Percentiles rank a stretch among this genome's conserved stretches.
Conservation (phyloP, 2,888 invertebrate genomes). For the Octodonta nipae region DNA sequence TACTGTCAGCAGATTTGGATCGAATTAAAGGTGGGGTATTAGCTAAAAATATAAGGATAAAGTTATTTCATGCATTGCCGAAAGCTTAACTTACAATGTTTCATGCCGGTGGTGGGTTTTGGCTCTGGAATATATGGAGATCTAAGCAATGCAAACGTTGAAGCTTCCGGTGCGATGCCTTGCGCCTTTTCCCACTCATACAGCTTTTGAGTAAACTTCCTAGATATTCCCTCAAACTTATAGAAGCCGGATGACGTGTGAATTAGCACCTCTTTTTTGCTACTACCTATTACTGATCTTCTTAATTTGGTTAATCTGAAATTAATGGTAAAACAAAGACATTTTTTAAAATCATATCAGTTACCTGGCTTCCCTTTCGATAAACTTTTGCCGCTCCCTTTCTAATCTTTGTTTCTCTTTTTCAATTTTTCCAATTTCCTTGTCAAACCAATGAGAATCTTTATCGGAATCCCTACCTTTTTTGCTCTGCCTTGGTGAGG, state of each 20-base stretch:
- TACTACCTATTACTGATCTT: slow-evolving; percentile 41
- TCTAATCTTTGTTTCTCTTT: slow-evolving; percentile 48
- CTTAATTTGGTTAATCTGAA: slow-evolving; percentile 43
- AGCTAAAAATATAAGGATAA: slow-evolving; percentile 3
- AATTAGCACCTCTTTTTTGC: slow-evolving; percentile 60
- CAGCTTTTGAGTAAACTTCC: slow-evolving; percentile 77
- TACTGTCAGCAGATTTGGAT: slow-evolving; percentile 66
- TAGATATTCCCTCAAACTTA: slow-evolving; percentile 73
- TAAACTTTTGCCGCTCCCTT: slow-evolving; percentile 46
- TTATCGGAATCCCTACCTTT: slow-evolving; percentile 36
- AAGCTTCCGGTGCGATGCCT: slow-evolving; percentile 73
- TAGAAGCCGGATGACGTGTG: slow-evolving; percentile 73
- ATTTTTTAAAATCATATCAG: no score
- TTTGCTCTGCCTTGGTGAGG: slow-evolving; percentile 25
- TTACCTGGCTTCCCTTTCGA: slow-evolving; percentile 51
- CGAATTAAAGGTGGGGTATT: slow-evolving; percentile 39
- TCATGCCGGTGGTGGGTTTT: slow-evolving; percentile 4
- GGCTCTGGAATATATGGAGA: slow-evolving; percentile 38
- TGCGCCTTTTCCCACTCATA: slow-evolving; percentile 87
- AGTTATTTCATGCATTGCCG: no score
- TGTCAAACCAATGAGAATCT: slow-evolving; percentile 45
- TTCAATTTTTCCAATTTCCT: slow-evolving; percentile 45
- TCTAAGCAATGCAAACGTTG: slow-evolving; percentile 66
- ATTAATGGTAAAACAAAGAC: not conserved
- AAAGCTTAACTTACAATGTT: slow-evolving; percentile 3